Base-by-base conservation (phyloP, 1,140 invertebrate genomes). In the Drosophila kohkoa region DNA sequence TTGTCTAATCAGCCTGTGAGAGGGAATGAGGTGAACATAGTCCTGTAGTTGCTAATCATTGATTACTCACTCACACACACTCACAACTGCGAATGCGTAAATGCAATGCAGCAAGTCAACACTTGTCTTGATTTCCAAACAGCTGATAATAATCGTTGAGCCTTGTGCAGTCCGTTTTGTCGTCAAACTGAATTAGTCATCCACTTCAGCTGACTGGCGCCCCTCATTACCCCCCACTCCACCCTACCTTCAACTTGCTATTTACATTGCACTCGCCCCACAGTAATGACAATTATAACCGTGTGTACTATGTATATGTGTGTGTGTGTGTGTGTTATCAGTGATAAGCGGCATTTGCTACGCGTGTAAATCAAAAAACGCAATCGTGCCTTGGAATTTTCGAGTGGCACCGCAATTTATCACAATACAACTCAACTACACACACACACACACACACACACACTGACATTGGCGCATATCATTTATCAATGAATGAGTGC, bases 101-200 rank as follows among this genome's bases (percentile, higher is more conserved):
- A 41, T 67, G 46, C 41, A 62, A 70, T 76, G 72, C 79, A 77
- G 79, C 77, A 83, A 77, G 69, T 60, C 77, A 75, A 66, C 83
- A 87, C 83, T 87, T 87, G 77, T 87, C 79, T 82, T 82, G 83
- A 87, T 87, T 87, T 87, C 77, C 83, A 87, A 80, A 82, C 67
- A 88, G 77, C 68, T 87, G 83, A 87, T 87, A 88, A 88, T 52
- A 57, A 48, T 30, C 30, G n/a, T 45, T 45, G 35, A 71, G 59
- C 67, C 59, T 54, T 67, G 70, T 67, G 70, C 55, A 70, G 54
- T 71, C 20, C 35, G 35, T 38, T 32, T 25, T 25, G 20, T 25
- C 75, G 55, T 59, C 48, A 68, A 77, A 51, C 70, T 49, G 51
- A 48, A 77, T 86, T 86, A 86, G 82, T 86, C 82, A 86, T 85